A percentile compares a stretch with the other conserved stretches of the same genome.
These are phyloP conservation scores for Liolophura sinensis DNA, from an alignment of 1,140 invertebrate species.

Conservation along the genomic window DNA sequence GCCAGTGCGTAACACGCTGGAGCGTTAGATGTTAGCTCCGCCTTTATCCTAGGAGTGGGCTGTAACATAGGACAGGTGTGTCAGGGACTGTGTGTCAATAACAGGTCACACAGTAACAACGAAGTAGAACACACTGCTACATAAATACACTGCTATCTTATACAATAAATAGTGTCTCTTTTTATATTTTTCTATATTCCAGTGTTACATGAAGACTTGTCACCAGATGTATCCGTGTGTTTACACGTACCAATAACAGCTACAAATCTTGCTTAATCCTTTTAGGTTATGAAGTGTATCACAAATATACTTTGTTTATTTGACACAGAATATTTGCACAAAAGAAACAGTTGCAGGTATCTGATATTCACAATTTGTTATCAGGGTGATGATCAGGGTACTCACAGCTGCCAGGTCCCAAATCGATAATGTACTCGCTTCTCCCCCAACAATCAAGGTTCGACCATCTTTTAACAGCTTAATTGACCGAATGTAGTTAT, in stretches of 20 bases:
- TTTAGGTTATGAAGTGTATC: no score
- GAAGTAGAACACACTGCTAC: no score
- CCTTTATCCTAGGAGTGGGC: conserved; percentile 76
- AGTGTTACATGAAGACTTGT: no score
- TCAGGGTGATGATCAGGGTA: conserved; percentile 5
- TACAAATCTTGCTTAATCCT: no score
- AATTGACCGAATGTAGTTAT: conserved; percentile 97
- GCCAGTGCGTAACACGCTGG: conserved; percentile 97
- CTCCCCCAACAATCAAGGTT: conserved; percentile 95
- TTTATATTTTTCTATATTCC: no score
- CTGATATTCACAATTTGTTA: background rate
- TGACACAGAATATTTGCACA: no score
- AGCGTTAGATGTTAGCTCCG: conserved; percentile 93
- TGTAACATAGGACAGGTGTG: conserved; percentile 25
- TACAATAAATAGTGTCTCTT: no score
- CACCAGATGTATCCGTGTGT: no score
- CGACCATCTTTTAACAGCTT: conserved; percentile 95
- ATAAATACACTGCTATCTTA: no score
- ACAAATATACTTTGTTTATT: no score
- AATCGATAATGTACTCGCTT: conserved; percentile 93
- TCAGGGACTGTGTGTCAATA: background rate
- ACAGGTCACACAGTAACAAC: no score
- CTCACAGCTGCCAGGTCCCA: conserved; percentile 83
- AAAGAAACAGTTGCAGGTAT: background rate
- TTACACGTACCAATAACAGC: no score